Percentiles rank a stretch among this genome's conserved stretches.
Conservation (phyloP, 2,888 invertebrate species). For the Drosophila niveifrons region DNA sequence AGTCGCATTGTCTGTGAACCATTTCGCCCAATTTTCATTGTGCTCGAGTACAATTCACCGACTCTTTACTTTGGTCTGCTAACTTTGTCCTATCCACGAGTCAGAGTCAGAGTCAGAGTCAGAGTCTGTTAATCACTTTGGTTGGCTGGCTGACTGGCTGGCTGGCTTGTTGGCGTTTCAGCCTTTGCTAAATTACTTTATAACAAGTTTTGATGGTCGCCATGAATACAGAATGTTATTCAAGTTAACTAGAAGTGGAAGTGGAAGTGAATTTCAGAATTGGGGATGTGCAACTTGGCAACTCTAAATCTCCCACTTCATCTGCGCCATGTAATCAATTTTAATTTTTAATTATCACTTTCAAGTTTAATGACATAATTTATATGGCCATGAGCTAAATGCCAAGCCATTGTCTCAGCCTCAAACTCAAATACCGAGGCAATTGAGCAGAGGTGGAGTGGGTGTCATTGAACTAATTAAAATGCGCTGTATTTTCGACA, state of each 20-base stretch:
- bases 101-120: not conserved
- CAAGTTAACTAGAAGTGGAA: slow-evolving; percentile 15
- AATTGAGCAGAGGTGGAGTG: not conserved
- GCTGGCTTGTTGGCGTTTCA: slow-evolving; percentile 21
- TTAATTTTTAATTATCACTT: slow-evolving; percentile 79
- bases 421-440: not conserved
- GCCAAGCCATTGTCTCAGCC: slow-evolving; percentile 42
- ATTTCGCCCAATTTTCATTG: slow-evolving; percentile 31
- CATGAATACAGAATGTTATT: slow-evolving; percentile 66
- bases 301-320: slow-evolving; percentile 1
- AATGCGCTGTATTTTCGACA: slow-evolving; percentile 21
- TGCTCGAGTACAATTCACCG: not conserved
- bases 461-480: slow-evolving; percentile 39
- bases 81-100: slow-evolving; percentile 25
- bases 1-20: slow-evolving; percentile 53
- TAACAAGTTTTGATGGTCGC: slow-evolving; percentile 70
- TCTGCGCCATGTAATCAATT: slow-evolving; percentile 61
- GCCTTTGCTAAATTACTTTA: slow-evolving; percentile 70
- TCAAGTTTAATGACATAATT: slow-evolving; percentile 76
- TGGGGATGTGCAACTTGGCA: slow-evolving; percentile 8
- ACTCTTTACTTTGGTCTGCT: slow-evolving; percentile 41
- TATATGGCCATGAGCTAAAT: slow-evolving; percentile 74
- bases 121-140: slow-evolving; percentile 64
- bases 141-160: slow-evolving; percentile 34
- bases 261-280: slow-evolving; percentile 1